Evolutionary conservation across 2,888 invertebrate species (phyloP), one percentile per base, ranked within the genome.

Genomic region (Chirona hameri): DNA sequence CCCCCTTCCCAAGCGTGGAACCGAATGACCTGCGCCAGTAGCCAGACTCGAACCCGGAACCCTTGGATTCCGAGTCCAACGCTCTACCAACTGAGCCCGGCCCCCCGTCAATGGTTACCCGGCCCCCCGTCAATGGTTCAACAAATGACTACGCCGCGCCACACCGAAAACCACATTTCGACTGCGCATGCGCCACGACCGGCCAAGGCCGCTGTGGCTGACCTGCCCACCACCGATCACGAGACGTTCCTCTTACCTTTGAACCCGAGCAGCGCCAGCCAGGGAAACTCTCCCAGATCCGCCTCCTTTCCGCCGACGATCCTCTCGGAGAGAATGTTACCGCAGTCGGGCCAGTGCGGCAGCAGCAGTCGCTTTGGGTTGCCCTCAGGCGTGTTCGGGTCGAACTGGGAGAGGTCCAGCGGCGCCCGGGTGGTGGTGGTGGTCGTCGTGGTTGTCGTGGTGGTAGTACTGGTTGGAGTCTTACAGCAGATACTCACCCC

Each of bases 241-340:
- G 15, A 55, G 5, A 18, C 55, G 12, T 12, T 18, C 5, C 24
- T 7, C 65, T n/a, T 21, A 80, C 80, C 52, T 52, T 80, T 14
- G 29, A 18, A 80, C 14, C 80, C 80, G 80, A 80, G 48, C 52
- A 80, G 52, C 0, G 52, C 80, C 5, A 80, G n/a, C 80, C 80
- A 80, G 10, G 80, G 80, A 27, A 29, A 52, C 29, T 27, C 27
- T 9, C 80, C 80, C 3, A 80, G 10, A 0, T 12, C 15, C 27
- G 80, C 80, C 29, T 80, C 52, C 80, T 80, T 27, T 18, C 80
- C 80, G 14, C 80, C 80, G n/a, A 80, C 52, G 80, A 80, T 80
- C 18, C 80, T 12, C 27, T 27, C 29, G 3, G 5, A 10, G 52
- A 52, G 9, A 1, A 3, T 0, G 27, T 5, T 0, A n/a, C 80